Conservation (phyloP, 2,888 invertebrate species). For the Apantesis nais region DNA sequence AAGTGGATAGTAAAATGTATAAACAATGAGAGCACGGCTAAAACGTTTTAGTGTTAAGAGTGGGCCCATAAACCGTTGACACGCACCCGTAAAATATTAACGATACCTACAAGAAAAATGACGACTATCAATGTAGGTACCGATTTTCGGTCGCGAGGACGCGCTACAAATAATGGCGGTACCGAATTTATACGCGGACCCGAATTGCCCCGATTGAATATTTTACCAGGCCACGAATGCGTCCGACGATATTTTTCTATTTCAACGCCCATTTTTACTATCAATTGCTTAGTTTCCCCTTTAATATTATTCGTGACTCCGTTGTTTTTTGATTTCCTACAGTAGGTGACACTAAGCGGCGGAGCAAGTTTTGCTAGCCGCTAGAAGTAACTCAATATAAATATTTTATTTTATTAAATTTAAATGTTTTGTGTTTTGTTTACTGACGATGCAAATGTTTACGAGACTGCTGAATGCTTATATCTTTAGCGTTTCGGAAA, state of each 20-base stretch:
- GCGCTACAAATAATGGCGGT: constrained; percentile 83
- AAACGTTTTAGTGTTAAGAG: constrained; percentile 86
- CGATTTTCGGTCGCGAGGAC: constrained; percentile 83
- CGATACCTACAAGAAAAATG: constrained; percentile 84
- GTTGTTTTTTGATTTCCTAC: constrained; percentile 44
- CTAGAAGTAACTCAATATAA: constrained; percentile 11
- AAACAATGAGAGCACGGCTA: constrained; percentile 84
- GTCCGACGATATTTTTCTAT: constrained; percentile 84
- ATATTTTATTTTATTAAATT: constrained; percentile 13
- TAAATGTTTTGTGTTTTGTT: constrained; percentile 35
- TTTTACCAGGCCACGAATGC: constrained; percentile 84
- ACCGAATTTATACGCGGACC: constrained; percentile 83
- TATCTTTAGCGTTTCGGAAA: constrained; percentile 75
- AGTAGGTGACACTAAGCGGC: neutral
- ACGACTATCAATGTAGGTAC: constrained; percentile 83
- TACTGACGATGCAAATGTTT: constrained; percentile 50
- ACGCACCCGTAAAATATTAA: constrained; percentile 85
- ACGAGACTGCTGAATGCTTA: constrained; percentile 51
- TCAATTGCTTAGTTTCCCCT: constrained; percentile 84
- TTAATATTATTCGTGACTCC: constrained; percentile 78
- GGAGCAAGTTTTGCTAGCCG: neutral
- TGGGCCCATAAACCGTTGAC: constrained; percentile 83
- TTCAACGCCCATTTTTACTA: constrained; percentile 82
- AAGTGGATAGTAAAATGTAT: constrained; percentile 84
- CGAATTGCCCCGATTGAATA: constrained; percentile 85